Evolutionary conservation across 2,113 vertebrate species (phyloP).

Genomic region (Gallinago media): DNA sequence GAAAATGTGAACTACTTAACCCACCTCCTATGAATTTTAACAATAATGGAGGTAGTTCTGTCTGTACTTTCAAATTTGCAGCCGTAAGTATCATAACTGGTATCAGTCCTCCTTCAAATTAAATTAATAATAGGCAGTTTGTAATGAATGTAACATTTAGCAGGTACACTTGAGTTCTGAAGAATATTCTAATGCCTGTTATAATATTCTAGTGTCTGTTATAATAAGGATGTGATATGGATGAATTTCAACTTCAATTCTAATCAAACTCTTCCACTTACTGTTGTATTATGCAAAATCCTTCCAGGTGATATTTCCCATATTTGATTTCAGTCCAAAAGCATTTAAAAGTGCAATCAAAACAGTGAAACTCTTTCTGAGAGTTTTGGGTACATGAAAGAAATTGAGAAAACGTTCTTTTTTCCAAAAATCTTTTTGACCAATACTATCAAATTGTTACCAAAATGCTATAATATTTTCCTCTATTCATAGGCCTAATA

Average conservation of each 20-base stretch:
- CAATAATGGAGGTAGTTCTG: neutral
- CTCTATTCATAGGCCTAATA: neutral
- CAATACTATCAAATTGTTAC: neutral
- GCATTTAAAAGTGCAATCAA: neutral
- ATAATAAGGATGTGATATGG: neutral
- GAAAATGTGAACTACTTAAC: neutral
- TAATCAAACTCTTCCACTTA: neutral
- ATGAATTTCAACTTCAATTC: neutral
- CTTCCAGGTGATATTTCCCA: neutral
- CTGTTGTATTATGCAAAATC: neutral
- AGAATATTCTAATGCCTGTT: neutral
- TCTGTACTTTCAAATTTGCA: neutral
- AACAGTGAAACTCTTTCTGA: neutral
- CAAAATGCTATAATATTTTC: neutral
- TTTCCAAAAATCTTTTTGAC: neutral
- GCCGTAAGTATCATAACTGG: neutral
- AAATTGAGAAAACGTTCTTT: neutral
- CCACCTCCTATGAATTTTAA: neutral
- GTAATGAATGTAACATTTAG: neutral
- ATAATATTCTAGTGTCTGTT: neutral
- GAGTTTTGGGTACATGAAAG: neutral
- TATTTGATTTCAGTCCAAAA: neutral
- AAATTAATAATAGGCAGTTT: neutral
- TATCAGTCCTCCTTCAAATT: neutral
- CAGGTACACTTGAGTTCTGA: neutral